Conservation (phyloP, 2,113 vertebrate genomes). For the Eulemur macaco region DNA sequence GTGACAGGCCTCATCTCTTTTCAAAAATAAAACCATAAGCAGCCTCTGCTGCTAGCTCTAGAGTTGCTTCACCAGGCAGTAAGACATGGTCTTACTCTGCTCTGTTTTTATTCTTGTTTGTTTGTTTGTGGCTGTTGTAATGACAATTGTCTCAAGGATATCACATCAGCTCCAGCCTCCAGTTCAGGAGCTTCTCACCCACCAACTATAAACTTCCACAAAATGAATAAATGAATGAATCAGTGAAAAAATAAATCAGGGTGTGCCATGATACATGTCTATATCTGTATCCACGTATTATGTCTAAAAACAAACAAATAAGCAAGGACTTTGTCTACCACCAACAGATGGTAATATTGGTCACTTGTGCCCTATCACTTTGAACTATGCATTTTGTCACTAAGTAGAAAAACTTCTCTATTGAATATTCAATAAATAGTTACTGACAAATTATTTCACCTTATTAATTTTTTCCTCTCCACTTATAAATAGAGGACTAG, state of each 20-base stretch:
- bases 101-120: not conserved
- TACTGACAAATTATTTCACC: not conserved
- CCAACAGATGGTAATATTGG: not conserved
- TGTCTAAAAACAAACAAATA: not conserved
- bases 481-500: not conserved
- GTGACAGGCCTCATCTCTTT: not conserved
- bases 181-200: not conserved
- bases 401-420: not conserved
- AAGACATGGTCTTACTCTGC: not conserved
- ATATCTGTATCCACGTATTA: not conserved
- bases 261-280: not conserved
- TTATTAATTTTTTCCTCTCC: not conserved
- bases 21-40: not conserved
- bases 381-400: not conserved
- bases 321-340: not conserved
- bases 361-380: not conserved
- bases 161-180: not conserved
- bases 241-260: not conserved
- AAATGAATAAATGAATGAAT: not conserved
- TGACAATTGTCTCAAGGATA: not conserved
- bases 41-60: not conserved
- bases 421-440: not conserved
- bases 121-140: not conserved
- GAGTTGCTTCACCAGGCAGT: not conserved
- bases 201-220: not conserved